Evolutionary conservation across 2,113 vertebrate species (phyloP).

Genomic region (Piaya cayana): DNA sequence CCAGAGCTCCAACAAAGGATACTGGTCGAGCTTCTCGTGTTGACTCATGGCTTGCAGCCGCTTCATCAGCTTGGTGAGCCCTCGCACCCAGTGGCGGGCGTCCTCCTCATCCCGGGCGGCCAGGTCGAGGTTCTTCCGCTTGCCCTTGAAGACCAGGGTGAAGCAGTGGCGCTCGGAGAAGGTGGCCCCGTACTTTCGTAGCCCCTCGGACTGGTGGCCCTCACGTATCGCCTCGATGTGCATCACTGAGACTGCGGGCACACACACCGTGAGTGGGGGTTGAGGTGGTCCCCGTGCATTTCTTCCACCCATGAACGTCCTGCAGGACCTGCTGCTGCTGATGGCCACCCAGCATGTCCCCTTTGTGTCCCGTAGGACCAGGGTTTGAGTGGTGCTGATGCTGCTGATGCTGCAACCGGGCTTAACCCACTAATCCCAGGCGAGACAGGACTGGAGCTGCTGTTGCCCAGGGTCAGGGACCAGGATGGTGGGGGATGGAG

Average conservation of each 20-base stretch:
- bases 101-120: conserved; percentile 80
- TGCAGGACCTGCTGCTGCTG: background rate
- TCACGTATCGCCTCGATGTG: conserved; percentile 88
- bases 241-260: conserved; percentile 83
- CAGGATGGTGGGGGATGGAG: background rate
- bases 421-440: conserved; percentile 14
- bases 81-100: conserved; percentile 88
- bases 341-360: background rate
- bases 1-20: conserved; percentile 77
- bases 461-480: background rate
- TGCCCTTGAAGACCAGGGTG: conserved; percentile 87
- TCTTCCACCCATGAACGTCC: background rate
- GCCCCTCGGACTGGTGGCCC: conserved; percentile 90
- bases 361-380: background rate
- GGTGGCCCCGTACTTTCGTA: conserved; percentile 76
- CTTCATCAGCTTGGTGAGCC: conserved; percentile 84
- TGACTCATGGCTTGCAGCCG: conserved; percentile 89
- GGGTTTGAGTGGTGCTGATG: background rate
- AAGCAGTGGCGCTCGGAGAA: conserved; percentile 85
- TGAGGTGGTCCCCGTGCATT: background rate
- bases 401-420: background rate
- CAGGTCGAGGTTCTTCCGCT: conserved; percentile 89
- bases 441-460: background rate
- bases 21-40: conserved; percentile 93
- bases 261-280: background rate